Conservation (phyloP, 1,140 invertebrate species). For the Apis mellifera region DNA sequence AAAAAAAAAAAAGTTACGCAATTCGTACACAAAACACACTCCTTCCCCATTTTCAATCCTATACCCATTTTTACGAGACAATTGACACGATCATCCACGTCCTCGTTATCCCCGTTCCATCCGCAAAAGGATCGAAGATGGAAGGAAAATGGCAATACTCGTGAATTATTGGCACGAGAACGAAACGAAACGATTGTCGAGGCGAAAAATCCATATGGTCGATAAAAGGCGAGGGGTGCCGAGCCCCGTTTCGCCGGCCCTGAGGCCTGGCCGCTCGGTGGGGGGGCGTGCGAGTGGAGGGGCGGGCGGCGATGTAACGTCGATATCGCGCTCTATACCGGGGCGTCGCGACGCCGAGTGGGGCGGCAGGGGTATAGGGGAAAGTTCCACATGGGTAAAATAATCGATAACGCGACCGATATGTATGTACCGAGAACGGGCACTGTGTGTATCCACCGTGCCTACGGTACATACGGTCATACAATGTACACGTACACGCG, state of each 20-base stretch:
- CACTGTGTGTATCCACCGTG: neutral
- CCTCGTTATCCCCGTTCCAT: too few relatives aligned
- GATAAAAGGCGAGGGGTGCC: neutral
- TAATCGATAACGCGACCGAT: slow-evolving; percentile 81
- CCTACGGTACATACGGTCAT: neutral
- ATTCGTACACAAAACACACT: too few relatives aligned
- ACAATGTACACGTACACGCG: too few relatives aligned
- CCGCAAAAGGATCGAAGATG: too few relatives aligned
- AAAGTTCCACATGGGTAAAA: slow-evolving; percentile 79
- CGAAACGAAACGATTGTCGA: too few relatives aligned
- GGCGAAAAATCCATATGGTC: neutral
- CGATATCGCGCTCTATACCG: slow-evolving; percentile 81
- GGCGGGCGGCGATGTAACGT: slow-evolving; percentile 77
- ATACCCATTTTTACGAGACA: too few relatives aligned
- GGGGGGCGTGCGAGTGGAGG: slow-evolving; percentile 7
- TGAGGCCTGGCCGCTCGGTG: slow-evolving; percentile 31
- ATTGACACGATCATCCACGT: too few relatives aligned
- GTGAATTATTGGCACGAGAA: neutral
- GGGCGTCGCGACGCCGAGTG: slow-evolving; percentile 73
- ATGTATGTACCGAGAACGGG: slow-evolving; percentile 61
- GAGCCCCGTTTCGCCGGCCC: slow-evolving; percentile 47
- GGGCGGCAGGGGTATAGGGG: slow-evolving; percentile 69
- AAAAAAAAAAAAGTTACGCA: too few relatives aligned
- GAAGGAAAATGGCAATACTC: neutral
- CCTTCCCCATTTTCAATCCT: too few relatives aligned